Base-by-base conservation (phyloP, 2,113 vertebrate genomes). In the Lates calcarifer region DNA sequence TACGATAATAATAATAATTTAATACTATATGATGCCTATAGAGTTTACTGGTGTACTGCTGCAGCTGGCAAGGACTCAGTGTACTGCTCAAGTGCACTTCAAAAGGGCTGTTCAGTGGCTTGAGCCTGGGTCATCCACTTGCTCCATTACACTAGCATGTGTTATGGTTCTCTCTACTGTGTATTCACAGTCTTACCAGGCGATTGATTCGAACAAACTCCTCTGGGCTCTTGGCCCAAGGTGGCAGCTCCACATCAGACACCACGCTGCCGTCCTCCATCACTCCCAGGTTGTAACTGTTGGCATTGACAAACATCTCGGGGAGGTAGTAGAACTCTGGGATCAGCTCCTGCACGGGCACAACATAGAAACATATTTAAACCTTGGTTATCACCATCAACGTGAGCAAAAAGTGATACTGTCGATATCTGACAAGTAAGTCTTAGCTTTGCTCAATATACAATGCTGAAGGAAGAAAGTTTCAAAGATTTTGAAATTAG, bases 251-350 rank as follows among this genome's bases (percentile, higher is more conserved):
- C 86, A 99, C 97, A 90, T 99, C 96, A 85, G 97, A 98, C 74
- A 99, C 98, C 31, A 96, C 95, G 18, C 95, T 96, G 77, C 97
- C 95, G 75, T 99, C 98, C 94, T 99, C 98, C 98, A 98, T 99
- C 94, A 99, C 97, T 79, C 98, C 98, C 91, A 99, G 96, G 90
- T 94, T 99, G 93, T 99, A 99, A 91, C 95, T 94, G 95, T 98
- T 99, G 92, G 95, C 92, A 88, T 99, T 99, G 93, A 98, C 96
- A 94, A 99, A 99, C 97, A 99, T 99, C 95, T 99, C 98, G 63
- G 98, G 97, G 79, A 99, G 97, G 93, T 98, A 99, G 95, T 96
- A 99, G 95, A 99, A 99, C 95, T 99, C 98, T 82, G 98, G 98
- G 85, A 99, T 98, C 95, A 99, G 94, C 89, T 99, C 98, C 98